These are phyloP conservation scores for Papilio protenor DNA, from an alignment of 2,888 invertebrate species.

Conservation along the genomic window DNA sequence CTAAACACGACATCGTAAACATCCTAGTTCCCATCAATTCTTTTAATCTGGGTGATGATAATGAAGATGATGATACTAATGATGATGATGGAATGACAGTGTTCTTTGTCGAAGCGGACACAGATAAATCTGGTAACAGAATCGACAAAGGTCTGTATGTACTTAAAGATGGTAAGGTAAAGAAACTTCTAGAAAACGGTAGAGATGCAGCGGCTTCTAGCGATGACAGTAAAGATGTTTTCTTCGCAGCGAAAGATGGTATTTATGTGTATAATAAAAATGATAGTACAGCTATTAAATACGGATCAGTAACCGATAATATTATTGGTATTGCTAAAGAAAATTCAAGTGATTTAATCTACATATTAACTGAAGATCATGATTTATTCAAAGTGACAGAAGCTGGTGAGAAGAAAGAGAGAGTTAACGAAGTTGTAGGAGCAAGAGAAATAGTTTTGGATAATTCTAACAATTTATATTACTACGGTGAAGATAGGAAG, in stretches of 20 bases:
- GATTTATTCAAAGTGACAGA: conserved; percentile 44
- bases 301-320: conserved; percentile 61
- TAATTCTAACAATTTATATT: conserved; percentile 45
- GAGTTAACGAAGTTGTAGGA: conserved; percentile 32
- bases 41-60: conserved; percentile 55
- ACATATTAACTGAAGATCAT: conserved; percentile 45
- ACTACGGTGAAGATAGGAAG: conserved; percentile 39
- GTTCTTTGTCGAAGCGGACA: conserved; percentile 60
- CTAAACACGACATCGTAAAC: conserved; percentile 57
- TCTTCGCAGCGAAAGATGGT: conserved; percentile 63
- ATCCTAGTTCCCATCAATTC: conserved; percentile 57
- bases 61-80: conserved; percentile 42
- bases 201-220: conserved; percentile 56
- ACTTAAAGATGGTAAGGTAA: conserved; percentile 51
- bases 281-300: conserved; percentile 58
- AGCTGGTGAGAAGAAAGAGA: conserved; percentile 39
- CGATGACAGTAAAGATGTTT: conserved; percentile 56
- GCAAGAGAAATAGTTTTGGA: conserved; percentile 46
- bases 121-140: conserved; percentile 48
- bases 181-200: conserved; percentile 58
- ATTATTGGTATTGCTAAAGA: conserved; percentile 60
- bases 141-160: conserved; percentile 58
- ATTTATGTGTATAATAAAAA: conserved; percentile 58
- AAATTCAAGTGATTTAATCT: conserved; percentile 52
- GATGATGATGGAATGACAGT: conserved; percentile 43